Base-by-base conservation (phyloP, 2,797 vertebrate genomes). In the Paratrypauchen microcephalus region DNA sequence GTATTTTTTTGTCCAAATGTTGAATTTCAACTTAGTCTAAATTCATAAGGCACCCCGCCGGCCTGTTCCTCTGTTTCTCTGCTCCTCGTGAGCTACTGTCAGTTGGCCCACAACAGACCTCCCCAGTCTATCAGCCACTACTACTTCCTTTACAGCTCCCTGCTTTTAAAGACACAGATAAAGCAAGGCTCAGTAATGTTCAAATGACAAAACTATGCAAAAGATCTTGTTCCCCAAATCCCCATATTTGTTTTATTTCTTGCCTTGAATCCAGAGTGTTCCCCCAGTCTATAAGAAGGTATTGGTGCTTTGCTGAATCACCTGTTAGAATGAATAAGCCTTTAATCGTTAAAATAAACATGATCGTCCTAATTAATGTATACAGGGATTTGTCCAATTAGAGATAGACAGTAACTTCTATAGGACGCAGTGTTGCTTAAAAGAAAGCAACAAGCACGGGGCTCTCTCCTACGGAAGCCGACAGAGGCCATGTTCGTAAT, bases 301-400 rank as follows among this genome's bases (percentile, higher is more conserved):
- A 63, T 70, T 78, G 63, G 77, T 76, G 88, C 89, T 90, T 87
- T 69, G 80, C 78, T 78, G 79, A 79, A 78, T 87, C 83, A 88
- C 82, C 78, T 90, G 87, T 90, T 86, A 78, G 86, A 86, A 87
- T 75, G 86, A 90, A 90, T 88, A 86, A 90, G 87, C 83, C 80
- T 73, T 74, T 92, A 93, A 92, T 90, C 90, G 90, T 88, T 84
- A 92, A 83, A 85, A 87, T 90, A 92, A 92, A 93, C 90, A 92
- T 65, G 64, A 87, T 87, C 80, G 83, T 84, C 79, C 82, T 91
- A 92, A 94, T 93, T 92, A 91, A 83, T 84, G 83, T 82, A 89
- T 81, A 89, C 68, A 68, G 82, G 80, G 86, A 91, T 93, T 91
- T 91, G 80, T 81, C 77, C 86, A 90, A 88, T 88, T 88, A 91